A percentile compares a stretch with the other conserved stretches of the same genome.
Evolutionary conservation across 2,888 invertebrate genomes (phyloP).

Genomic region (Xestia sexstrigata): DNA sequence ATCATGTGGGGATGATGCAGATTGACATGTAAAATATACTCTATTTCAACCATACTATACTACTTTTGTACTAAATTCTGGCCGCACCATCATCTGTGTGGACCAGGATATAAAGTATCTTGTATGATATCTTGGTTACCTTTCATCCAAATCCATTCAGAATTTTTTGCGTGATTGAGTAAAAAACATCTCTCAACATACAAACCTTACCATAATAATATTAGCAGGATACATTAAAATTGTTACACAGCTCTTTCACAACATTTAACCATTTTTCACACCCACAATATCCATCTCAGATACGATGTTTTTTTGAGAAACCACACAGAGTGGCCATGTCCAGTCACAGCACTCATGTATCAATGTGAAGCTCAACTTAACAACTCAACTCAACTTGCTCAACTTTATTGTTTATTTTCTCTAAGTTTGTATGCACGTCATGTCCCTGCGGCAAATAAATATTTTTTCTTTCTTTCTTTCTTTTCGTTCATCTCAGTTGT

Average conservation of each 20-base stretch:
- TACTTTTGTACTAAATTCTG: not conserved
- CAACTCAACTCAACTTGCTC: no score
- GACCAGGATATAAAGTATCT: not conserved
- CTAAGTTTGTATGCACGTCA: no score
- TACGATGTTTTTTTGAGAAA: not conserved
- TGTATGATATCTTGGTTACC: not conserved
- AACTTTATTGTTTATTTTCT: no score
- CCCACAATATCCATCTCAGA: not conserved
- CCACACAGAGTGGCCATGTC: not conserved
- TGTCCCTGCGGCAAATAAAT: no score
- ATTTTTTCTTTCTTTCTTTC: no score
- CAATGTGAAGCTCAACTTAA: not conserved
- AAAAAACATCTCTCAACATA: not conserved
- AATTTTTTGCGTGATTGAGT: not conserved
- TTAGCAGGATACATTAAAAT: not conserved
- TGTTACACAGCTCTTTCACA: not conserved
- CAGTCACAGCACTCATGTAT: not conserved
- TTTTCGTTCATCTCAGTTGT: not conserved
- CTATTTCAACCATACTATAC: no score
- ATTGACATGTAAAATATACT: not conserved
- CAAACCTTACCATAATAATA: not conserved
- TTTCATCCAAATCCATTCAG: not conserved
- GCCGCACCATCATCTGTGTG: not conserved
- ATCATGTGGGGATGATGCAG: not conserved
- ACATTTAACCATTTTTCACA: not conserved